Conservation (phyloP, 2,888 invertebrate species). For the Liodrosophila aerea region DNA sequence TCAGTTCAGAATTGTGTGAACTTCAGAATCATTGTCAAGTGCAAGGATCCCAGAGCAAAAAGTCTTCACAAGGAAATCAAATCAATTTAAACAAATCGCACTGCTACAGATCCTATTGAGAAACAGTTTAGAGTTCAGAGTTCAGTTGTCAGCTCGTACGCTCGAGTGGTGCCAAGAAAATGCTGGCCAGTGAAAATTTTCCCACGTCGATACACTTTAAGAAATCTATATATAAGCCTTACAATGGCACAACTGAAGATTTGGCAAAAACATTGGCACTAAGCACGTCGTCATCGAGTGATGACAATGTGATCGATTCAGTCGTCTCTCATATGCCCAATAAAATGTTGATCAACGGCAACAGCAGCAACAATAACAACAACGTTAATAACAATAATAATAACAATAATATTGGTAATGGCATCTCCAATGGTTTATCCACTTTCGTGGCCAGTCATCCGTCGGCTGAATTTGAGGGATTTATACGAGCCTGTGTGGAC, state of each 20-base stretch:
- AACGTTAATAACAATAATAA: conserved; percentile 18
- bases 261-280: conserved; percentile 59
- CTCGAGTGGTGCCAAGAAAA: conserved; percentile 52
- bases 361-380: conserved; percentile 22
- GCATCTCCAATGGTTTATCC: conserved; percentile 41
- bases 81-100: conserved; percentile 6
- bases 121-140: conserved; percentile 9
- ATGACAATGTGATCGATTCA: conserved; percentile 41
- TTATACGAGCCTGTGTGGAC: conserved; percentile 88
- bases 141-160: conserved; percentile 10
- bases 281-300: conserved; percentile 61
- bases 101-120: neutral
- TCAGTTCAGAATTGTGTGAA: conserved; percentile 68
- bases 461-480: conserved; percentile 86
- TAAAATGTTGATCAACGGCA: conserved; percentile 47
- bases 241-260: conserved; percentile 61
- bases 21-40: conserved; percentile 69
- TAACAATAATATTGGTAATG: conserved; percentile 34
- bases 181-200: conserved; percentile 80
- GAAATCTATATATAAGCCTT: conserved; percentile 78
- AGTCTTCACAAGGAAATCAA: conserved; percentile 1
- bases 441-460: conserved; percentile 85
- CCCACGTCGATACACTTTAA: conserved; percentile 65
- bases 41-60: conserved; percentile 34
- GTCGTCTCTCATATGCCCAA: conserved; percentile 43